Percentiles rank a stretch among this genome's conserved stretches.
Conservation (phyloP, 2,797 vertebrate genomes). For the Myotis myotis region DNA sequence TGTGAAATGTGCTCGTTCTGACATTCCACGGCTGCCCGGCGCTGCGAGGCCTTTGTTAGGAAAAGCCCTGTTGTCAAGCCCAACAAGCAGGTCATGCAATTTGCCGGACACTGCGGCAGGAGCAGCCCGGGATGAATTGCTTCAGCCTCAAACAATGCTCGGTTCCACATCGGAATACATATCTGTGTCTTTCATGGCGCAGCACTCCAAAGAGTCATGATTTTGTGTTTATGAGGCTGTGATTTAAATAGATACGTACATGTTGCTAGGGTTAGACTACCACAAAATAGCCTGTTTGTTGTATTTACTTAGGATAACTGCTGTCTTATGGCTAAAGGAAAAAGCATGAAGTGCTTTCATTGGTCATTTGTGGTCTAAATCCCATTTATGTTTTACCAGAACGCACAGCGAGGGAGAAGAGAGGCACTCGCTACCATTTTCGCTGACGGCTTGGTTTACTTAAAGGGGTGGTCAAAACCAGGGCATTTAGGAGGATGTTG, state of each 20-base stretch:
- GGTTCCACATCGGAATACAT: slow-evolving; percentile 76
- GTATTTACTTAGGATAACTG: slow-evolving; percentile 70
- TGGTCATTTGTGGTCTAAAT: slow-evolving; percentile 77
- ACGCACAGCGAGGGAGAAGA: slow-evolving; percentile 65
- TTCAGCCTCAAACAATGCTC: slow-evolving; percentile 76
- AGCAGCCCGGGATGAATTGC: slow-evolving; percentile 81
- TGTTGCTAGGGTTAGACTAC: slow-evolving; percentile 45
- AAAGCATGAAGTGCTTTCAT: slow-evolving; percentile 44
- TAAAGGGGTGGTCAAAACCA: slow-evolving; percentile 76
- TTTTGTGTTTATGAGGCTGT: slow-evolving; percentile 67
- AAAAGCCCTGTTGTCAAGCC: slow-evolving; percentile 91
- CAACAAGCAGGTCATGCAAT: slow-evolving; percentile 90
- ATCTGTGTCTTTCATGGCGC: slow-evolving; percentile 74
- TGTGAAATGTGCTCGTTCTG: slow-evolving; percentile 97
- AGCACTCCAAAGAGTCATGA: slow-evolving; percentile 62
- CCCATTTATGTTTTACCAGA: slow-evolving; percentile 70
- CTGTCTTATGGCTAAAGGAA: background rate
- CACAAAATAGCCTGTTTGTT: slow-evolving; percentile 44
- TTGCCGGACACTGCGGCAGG: slow-evolving; percentile 83
- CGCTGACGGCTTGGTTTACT: slow-evolving; percentile 66
- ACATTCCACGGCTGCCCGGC: slow-evolving; percentile 94
- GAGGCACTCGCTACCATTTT: slow-evolving; percentile 46
- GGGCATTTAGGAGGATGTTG: slow-evolving; percentile 70
- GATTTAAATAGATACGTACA: background rate
- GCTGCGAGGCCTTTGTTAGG: slow-evolving; percentile 92